phyloP scores from a whole-genome alignment of 2,797 vertebrate species.

The Halcyon badia region DNA sequence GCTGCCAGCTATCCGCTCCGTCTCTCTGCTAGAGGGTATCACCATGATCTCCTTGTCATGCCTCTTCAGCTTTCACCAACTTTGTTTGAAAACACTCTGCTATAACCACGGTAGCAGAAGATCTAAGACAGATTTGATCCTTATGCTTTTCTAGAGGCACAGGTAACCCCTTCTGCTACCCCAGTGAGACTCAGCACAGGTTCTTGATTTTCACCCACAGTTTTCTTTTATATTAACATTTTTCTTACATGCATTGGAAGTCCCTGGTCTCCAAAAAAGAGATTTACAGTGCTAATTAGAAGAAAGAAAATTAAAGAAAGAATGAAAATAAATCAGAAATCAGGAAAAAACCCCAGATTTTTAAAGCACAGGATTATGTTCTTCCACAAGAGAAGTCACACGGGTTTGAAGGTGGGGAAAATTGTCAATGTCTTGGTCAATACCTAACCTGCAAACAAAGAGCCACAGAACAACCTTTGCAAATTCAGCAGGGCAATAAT shows the following conservation, averaged over 20 bases:
- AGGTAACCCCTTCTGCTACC: background rate
- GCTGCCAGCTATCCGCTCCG: background rate
- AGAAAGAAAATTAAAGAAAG: background rate
- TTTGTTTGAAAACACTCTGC: background rate
- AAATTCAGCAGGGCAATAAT: background rate
- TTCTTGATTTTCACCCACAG: background rate
- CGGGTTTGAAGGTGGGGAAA: background rate
- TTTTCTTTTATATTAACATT: background rate
- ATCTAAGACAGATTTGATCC: background rate
- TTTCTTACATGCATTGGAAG: background rate
- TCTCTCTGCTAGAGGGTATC: background rate
- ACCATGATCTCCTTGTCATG: background rate
- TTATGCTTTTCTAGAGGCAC: background rate
- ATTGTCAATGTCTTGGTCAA: background rate
- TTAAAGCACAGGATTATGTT: background rate
- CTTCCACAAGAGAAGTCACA: background rate
- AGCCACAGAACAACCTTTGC: background rate
- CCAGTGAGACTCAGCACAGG: background rate
- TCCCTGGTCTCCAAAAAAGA: background rate
- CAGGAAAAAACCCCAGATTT: background rate
- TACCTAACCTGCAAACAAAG: background rate
- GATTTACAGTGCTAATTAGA: background rate
- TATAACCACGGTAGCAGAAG: background rate
- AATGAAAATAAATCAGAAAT: background rate
- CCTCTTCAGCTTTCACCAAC: background rate